Evolutionary conservation across 1,140 invertebrate genomes (phyloP).

Genomic region (Scaptomyza hsui): DNA sequence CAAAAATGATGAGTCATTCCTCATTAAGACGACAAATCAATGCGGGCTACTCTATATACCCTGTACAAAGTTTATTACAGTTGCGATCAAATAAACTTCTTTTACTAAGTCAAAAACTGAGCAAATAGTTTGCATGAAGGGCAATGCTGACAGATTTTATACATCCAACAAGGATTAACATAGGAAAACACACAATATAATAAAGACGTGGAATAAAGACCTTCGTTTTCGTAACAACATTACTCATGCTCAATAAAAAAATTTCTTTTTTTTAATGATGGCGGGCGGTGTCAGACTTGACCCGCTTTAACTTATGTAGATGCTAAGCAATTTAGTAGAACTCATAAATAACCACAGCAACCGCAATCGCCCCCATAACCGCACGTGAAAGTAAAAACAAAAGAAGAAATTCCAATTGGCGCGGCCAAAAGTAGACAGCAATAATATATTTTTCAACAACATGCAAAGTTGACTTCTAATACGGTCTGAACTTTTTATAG

Average conservation of each 20-base stretch:
- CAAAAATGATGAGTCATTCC: conserved; percentile 30
- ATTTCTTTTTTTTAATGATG: conserved; percentile 54
- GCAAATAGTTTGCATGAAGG: no score
- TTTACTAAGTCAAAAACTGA: no score
- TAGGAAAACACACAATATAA: no score
- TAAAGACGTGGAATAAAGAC: no score
- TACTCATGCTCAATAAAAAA: conserved; percentile 35
- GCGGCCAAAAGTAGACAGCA: conserved; percentile 26
- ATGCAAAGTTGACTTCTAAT: conserved; percentile 78
- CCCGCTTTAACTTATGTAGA: conserved; percentile 56
- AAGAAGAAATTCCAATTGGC: conserved; percentile 68
- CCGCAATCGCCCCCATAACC: conserved; percentile 51
- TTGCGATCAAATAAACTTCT: no score
- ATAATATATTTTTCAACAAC: conserved; percentile 57
- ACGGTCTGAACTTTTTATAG: conserved; percentile 79
- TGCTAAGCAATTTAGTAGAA: conserved; percentile 72
- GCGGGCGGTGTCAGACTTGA: conserved; percentile 52
- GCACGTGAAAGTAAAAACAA: conserved; percentile 77
- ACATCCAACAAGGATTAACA: no score
- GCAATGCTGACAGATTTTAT: no score
- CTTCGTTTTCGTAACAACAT: conserved; percentile 11
- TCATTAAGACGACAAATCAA: conserved; percentile 7
- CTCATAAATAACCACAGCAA: conserved; percentile 64
- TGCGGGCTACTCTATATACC: no score
- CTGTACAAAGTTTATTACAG: background rate